These are phyloP conservation scores for Hydrolagus affinis DNA, from an alignment of 2,113 vertebrate species.

Conservation along the genomic window DNA sequence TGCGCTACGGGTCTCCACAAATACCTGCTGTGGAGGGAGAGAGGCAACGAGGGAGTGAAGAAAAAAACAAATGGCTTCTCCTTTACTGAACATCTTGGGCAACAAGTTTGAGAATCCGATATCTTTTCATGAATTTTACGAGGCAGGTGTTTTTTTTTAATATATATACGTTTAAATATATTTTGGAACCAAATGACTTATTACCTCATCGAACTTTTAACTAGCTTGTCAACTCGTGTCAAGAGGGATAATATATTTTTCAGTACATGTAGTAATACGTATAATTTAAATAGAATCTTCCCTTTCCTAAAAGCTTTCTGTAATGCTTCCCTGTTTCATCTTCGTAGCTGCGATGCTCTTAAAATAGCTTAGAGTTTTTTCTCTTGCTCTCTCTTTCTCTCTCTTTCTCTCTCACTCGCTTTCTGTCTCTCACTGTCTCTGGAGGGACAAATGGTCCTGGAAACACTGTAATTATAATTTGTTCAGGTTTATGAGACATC, in stretches of 20 bases:
- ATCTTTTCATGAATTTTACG: neutral
- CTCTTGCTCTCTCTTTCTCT: no score
- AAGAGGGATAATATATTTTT: neutral
- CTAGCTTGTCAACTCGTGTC: neutral
- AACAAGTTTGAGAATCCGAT: neutral
- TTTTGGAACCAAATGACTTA: neutral
- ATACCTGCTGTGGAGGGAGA: no score
- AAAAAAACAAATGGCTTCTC: no score
- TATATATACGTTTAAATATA: no score
- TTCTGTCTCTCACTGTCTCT: neutral
- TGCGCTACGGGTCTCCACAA: no score
- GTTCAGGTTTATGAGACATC: neutral
- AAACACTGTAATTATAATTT: constrained; percentile 16
- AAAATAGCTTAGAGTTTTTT: neutral
- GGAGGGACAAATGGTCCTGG: neutral
- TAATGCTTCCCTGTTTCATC: neutral
- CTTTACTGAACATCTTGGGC: no score
- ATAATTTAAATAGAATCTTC: constrained; percentile 20
- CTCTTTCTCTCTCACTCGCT: no score
- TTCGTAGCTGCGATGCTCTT: neutral
- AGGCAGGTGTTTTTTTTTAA: neutral
- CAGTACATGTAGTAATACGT: neutral
- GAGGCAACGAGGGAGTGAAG: no score
- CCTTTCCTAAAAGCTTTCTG: neutral
- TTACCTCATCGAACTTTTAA: neutral